These are phyloP conservation scores for Falco naumanni DNA, from an alignment of 2,797 vertebrate genomes.

Conservation along the genomic window DNA sequence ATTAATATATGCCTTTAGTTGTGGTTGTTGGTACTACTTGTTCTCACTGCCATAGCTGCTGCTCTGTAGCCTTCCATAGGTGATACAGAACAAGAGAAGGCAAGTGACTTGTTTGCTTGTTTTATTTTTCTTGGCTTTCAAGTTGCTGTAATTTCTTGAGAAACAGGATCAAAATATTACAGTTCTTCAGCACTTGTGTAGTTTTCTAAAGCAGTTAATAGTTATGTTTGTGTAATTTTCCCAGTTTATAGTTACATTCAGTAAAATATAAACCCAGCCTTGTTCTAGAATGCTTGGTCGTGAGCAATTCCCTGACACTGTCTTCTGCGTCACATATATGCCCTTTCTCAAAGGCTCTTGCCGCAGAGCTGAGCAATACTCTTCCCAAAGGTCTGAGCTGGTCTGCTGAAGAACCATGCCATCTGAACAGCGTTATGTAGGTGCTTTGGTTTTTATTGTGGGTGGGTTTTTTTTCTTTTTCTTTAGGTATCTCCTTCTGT, in stretches of 20 bases:
- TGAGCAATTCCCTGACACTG: neutral
- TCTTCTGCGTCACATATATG: neutral
- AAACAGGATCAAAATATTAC: neutral
- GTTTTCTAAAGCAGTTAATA: neutral
- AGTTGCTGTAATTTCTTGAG: neutral
- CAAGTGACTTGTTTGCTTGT: neutral
- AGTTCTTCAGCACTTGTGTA: neutral
- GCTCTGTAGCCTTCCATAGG: neutral
- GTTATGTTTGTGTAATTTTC: neutral
- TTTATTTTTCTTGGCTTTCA: neutral
- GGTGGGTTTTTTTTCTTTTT: neutral
- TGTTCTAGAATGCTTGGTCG: neutral
- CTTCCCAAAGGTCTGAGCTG: too few species aligned
- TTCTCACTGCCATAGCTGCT: neutral
- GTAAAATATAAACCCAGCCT: neutral
- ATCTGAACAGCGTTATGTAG: too few species aligned
- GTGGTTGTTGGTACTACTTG: neutral
- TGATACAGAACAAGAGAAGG: neutral
- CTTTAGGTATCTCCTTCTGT: neutral
- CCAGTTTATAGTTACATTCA: neutral
- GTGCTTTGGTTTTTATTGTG: too few species aligned
- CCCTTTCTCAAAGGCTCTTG: neutral
- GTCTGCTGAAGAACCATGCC: neutral
- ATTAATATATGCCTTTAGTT: neutral
- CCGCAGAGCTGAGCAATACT: neutral